Evolutionary conservation across 1,140 invertebrate genomes (phyloP), one percentile per base, ranked within the genome.

Genomic region (Andricus grossulariae): DNA sequence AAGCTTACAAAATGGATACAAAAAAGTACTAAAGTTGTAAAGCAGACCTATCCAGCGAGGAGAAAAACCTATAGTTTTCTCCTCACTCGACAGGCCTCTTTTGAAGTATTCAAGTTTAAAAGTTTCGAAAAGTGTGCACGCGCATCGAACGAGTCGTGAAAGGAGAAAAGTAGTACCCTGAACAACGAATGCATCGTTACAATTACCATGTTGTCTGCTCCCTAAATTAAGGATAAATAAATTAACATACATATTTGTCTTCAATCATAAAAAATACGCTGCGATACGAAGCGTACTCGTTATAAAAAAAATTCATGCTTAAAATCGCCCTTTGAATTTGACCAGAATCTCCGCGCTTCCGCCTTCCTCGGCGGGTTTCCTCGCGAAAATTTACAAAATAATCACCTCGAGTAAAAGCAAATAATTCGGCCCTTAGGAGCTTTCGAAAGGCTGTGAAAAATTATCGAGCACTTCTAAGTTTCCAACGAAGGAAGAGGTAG

Each of bases 401-500:
- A 54, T 71, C 74, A 51, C 74, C 21, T 15, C 21, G 39, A 66
- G 18, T 52, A 75, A 19, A 12, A 72, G 45, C 10, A 51, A 72
- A 45, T 45, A 45, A 16, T 50, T 45, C 18, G n/a, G 8, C 13
- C n/a, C 12, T 77, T 77, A 72, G 52, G n/a, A 51, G 49, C 54
- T 78, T 55, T 50, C 25, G 8, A 45, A 10, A 52, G 15, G 21
- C n/a, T 70, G 13, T 25, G 19, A 50, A 70, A 25, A 77, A 80
- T 93, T 95, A 96, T 92, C 95, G 94, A 70, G 93, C 94, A 77
- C 94, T 94, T 82, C 94, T 94, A 10, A 96, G 92, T 88, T 98
- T 98, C 96, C 97, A 98, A 76, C 96, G 93, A 7, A 99, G 93
- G 88, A 98, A 98, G n/a, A 98, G 91, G 91, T 97, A 99, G 25